Base-by-base conservation (phyloP, 2,797 vertebrate species). In the Melanotaenia parkinsoni region DNA sequence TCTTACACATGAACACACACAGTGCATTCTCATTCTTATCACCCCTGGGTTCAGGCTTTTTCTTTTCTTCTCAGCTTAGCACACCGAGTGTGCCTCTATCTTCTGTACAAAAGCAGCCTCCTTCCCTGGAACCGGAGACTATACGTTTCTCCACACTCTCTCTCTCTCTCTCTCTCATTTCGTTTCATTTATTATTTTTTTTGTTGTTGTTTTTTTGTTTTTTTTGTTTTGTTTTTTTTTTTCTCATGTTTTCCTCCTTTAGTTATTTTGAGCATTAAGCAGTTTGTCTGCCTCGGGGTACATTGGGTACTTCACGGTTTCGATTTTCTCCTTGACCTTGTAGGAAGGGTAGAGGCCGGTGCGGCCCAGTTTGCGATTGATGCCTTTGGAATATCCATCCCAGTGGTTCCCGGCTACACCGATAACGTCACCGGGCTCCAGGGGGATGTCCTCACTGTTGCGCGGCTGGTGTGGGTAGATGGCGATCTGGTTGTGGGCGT, bases 371-470 rank as follows among this genome's bases (percentile, higher is more conserved):
- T 98, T 98, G 85, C 97, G 96, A 90, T 98, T 99, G 87, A 99
- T 93, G 86, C 98, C 98, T 95, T 99, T 99, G 57, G 98, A 99
- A 92, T 98, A 98, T 40, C 98, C 97, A 88, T 99, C 95, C 98
- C 98, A 99, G 74, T 99, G 98, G 94, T 99, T 99, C 84, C 98
- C 98, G 50, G 98, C 98, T 60, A 99, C 97, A 53, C 98, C 98
- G 82, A 99, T 96, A 76, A 99, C 85, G 79, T 99, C 98, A 50
- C 97, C 98, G 33, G 97, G 96, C 92, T 99, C 98, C 94, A 99
- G 95, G 40, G 96, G 96, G 79, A 99, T 96, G 93, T 99, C 98
- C 70, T 98, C 98, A 30, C 93, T 88, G 85, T 94, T 96, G 84
- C 96, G 95, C 10, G 97, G 96, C 77, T 96, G 95, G 89, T 99